Percentiles rank a stretch among this genome's conserved stretches.
Conservation (phyloP, 53 echinoderm and acorn worm species). For the Echinarachnius parma region DNA sequence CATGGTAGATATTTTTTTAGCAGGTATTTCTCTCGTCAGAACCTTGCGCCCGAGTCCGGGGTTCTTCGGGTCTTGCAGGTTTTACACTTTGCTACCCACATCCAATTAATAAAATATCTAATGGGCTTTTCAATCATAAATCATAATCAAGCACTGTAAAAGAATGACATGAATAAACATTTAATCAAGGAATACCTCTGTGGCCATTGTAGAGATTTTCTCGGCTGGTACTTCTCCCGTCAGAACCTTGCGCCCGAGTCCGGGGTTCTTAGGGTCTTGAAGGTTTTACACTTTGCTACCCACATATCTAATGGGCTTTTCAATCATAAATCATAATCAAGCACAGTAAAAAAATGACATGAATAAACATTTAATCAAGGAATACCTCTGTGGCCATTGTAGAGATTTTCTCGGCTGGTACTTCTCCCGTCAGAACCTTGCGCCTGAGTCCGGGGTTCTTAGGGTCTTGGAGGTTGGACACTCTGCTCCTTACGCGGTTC, state of each 20-base stretch:
- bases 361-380: too few species aligned
- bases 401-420: conserved; percentile 77
- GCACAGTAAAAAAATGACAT: too few species aligned
- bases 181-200: too few species aligned
- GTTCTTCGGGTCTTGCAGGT: conserved; percentile 79
- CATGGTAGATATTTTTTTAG: conserved; percentile 88
- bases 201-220: conserved; percentile 77
- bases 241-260: conserved; percentile 72
- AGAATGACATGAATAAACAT: too few species aligned
- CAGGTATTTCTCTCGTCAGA: conserved; percentile 61
- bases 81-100: conserved; percentile 82
- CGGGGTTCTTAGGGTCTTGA: conserved; percentile 78
- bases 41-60: conserved; percentile 79
- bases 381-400: conserved; percentile 86
- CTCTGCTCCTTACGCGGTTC: conserved; percentile 77
- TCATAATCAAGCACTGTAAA: too few species aligned
- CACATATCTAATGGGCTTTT: too few species aligned
- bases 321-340: too few species aligned
- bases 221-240: conserved; percentile 70
- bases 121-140: too few species aligned
- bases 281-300: conserved; percentile 86
- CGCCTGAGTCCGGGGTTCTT: conserved; percentile 81
- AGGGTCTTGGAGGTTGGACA: conserved; percentile 79
- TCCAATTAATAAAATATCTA: too few species aligned
- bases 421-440: conserved; percentile 65